Evolutionary conservation across 2,888 invertebrate species (phyloP).

Genomic region (Octodonta nipae): DNA sequence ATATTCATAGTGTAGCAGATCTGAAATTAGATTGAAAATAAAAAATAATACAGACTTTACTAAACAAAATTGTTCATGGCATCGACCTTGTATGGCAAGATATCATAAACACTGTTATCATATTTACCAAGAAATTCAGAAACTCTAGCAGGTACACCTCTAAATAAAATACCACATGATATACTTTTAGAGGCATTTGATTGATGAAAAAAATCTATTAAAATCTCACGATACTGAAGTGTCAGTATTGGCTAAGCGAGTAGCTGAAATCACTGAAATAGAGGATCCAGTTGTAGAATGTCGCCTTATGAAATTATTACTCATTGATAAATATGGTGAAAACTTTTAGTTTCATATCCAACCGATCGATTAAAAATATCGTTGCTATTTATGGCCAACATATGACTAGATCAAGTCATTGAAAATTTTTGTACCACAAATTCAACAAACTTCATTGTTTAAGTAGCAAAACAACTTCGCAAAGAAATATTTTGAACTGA

Average conservation of each 20-base stretch:
- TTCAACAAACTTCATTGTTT: too few species aligned
- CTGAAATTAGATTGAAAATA: too few species aligned
- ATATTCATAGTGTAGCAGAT: too few species aligned
- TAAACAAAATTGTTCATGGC: too few species aligned
- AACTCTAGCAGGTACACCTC: too few species aligned
- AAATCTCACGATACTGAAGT: constrained; percentile 5
- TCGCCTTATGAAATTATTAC: constrained; percentile 16
- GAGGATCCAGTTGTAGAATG: constrained; percentile 6
- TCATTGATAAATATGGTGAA: constrained; percentile 20
- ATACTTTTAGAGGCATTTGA: neutral
- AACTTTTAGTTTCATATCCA: constrained; percentile 19
- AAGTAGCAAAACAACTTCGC: too few species aligned
- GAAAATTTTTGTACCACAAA: constrained; percentile 4
- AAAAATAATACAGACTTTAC: too few species aligned
- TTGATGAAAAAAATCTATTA: neutral
- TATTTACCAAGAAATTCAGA: too few species aligned
- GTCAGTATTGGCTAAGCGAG: constrained; percentile 3
- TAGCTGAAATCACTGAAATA: constrained; percentile 5
- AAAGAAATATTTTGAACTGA: too few species aligned
- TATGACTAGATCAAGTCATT: neutral
- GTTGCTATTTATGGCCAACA: constrained; percentile 12
- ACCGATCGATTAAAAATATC: constrained; percentile 18
- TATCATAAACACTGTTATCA: too few species aligned
- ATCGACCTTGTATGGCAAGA: too few species aligned
- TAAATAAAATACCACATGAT: too few species aligned